phyloP scores from a whole-genome alignment of 92 coral and sea anemone genomes.

The Micromussa lordhowensis region DNA sequence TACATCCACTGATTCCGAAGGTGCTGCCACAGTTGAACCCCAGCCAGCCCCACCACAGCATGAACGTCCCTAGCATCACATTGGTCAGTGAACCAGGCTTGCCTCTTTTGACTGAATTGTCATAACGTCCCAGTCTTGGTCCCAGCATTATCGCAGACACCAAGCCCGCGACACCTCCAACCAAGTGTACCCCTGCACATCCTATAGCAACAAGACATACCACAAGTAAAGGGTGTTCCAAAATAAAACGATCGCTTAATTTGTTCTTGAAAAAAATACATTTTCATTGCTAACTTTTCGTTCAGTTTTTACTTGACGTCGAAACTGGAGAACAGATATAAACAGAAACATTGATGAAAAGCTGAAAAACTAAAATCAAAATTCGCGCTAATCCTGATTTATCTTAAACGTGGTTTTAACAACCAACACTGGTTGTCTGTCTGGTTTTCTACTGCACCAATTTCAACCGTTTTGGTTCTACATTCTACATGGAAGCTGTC shows the following conservation, averaged over 20 bases:
- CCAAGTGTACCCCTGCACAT: constrained; percentile 91
- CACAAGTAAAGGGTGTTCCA: background rate
- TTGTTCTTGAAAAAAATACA: too few species aligned
- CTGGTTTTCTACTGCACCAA: too few species aligned
- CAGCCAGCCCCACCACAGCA: constrained; percentile 95
- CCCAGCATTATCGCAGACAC: constrained; percentile 82
- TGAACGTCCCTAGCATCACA: constrained; percentile 85
- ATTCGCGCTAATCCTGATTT: too few species aligned
- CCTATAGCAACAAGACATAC: constrained; percentile 17
- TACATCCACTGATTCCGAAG: constrained; percentile 84
- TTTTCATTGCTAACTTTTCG: too few species aligned
- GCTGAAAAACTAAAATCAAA: too few species aligned
- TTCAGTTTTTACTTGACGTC: too few species aligned
- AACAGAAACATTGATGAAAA: too few species aligned
- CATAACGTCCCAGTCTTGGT: constrained; percentile 80
- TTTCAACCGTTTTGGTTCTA: background rate
- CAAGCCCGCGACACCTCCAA: constrained; percentile 85
- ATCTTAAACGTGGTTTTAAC: too few species aligned
- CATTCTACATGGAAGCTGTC: background rate
- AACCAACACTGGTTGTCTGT: too few species aligned
- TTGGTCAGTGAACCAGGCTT: constrained; percentile 82
- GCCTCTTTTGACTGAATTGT: constrained; percentile 65
- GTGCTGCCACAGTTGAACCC: constrained; percentile 92
- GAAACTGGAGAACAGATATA: too few species aligned
- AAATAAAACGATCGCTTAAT: too few species aligned